Conservation (phyloP, 1,140 invertebrate species). For the Halesus radiatus region DNA sequence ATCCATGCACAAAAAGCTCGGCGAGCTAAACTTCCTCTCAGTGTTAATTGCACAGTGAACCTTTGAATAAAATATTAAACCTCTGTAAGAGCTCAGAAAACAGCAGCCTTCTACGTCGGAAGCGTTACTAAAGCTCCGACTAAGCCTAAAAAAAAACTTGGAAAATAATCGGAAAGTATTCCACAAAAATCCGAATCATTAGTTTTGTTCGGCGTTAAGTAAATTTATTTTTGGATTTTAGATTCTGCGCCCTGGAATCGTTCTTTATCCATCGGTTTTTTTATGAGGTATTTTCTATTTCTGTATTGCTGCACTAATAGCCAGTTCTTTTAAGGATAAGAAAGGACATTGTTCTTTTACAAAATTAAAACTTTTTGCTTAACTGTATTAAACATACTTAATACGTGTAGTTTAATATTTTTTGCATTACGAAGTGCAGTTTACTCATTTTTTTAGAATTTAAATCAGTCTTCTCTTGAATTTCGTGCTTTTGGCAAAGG, state of each 20-base stretch:
- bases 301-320: neutral
- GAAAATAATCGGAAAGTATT: neutral
- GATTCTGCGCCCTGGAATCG: slow-evolving; percentile 1
- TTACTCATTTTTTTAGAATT: too few species aligned
- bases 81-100: slow-evolving; percentile 7
- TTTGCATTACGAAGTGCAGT: too few species aligned
- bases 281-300: slow-evolving; percentile 12
- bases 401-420: too few species aligned
- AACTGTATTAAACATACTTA: too few species aligned
- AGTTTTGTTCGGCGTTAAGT: neutral
- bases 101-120: neutral
- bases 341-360: too few species aligned
- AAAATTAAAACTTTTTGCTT: too few species aligned
- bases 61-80: slow-evolving; percentile 23
- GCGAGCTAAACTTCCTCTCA: neutral
- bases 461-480: too few species aligned
- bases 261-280: slow-evolving; percentile 1
- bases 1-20: neutral
- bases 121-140: neutral
- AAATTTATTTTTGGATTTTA: slow-evolving; percentile 24
- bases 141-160: neutral
- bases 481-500: too few species aligned
- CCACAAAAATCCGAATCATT: neutral
- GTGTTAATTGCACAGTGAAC: slow-evolving; percentile 33
- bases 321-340: too few species aligned